Conservation (phyloP, 2,113 vertebrate genomes). For the Leucosticte australis region DNA sequence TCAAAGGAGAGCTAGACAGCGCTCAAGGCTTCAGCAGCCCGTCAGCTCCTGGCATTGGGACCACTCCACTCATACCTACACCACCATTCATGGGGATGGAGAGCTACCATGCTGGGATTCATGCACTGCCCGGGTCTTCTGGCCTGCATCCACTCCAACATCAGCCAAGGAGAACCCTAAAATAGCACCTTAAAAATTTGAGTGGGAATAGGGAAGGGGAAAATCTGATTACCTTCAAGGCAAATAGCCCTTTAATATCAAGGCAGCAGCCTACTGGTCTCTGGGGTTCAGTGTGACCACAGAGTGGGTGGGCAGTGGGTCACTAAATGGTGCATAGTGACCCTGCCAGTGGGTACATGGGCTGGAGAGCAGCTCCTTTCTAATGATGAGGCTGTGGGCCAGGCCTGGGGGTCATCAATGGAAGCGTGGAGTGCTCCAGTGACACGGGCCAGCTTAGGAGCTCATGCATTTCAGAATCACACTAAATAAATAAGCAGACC, state of each 20-base stretch:
- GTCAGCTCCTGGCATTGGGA: fast-evolving
- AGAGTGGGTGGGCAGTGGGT: not conserved
- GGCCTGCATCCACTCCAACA: not conserved
- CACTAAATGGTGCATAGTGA: not conserved
- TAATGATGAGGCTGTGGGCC: not conserved
- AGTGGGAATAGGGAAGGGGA: not conserved
- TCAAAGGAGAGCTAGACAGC: not conserved
- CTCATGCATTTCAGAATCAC: conserved; percentile 15
- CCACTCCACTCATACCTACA: not conserved
- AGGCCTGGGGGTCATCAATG: not conserved
- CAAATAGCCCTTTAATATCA: not conserved
- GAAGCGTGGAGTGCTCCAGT: not conserved
- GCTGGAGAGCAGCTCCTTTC: not conserved
- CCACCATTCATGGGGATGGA: fast-evolving
- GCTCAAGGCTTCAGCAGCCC: not conserved
- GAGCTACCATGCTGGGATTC: not conserved
- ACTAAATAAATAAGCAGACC: not conserved
- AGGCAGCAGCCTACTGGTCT: not conserved
- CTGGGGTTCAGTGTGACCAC: not conserved
- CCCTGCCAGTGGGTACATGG: not conserved
- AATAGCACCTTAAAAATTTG: not conserved
- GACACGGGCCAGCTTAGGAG: not conserved
- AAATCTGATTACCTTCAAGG: not conserved
- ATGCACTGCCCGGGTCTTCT: not conserved
- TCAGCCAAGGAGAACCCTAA: not conserved